A percentile compares a stretch with the other conserved stretches of the same genome.
phyloP scores from a whole-genome alignment of 2,113 vertebrate genomes.

The Naja naja region DNA sequence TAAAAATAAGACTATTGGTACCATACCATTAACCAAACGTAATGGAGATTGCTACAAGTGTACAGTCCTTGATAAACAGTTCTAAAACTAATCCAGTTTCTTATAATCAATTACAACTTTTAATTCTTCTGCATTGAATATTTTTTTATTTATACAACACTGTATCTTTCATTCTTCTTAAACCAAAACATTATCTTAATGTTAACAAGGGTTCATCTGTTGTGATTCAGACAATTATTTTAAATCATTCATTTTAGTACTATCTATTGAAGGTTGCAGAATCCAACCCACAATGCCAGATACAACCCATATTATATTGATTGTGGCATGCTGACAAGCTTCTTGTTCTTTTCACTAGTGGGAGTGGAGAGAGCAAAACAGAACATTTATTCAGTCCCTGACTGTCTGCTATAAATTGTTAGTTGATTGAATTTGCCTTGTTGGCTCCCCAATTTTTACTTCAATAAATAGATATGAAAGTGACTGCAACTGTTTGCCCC shows the following conservation, averaged over 20 bases:
- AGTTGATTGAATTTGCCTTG: background rate
- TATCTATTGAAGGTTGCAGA: background rate
- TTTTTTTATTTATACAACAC: constrained; percentile 7
- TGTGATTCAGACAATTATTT: background rate
- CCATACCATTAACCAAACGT: background rate
- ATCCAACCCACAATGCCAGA: background rate
- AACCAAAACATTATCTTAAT: constrained; percentile 2
- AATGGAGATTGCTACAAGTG: background rate
- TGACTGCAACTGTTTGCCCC: background rate
- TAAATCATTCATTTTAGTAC: constrained; percentile 34
- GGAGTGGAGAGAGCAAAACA: background rate
- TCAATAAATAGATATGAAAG: background rate
- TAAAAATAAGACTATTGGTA: background rate
- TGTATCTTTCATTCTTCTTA: background rate
- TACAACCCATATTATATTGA: background rate
- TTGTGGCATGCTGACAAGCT: background rate
- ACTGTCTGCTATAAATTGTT: background rate
- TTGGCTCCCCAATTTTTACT: background rate
- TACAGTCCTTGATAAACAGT: background rate
- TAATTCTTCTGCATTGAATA: background rate
- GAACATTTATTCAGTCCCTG: background rate
- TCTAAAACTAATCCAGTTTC: background rate
- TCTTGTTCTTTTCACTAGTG: background rate
- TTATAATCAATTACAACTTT: background rate
- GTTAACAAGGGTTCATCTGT: background rate